Percentiles rank a stretch among this genome's conserved stretches.
Conservation (phyloP, 1,140 invertebrate genomes). For the Caligus rogercresseyi region DNA sequence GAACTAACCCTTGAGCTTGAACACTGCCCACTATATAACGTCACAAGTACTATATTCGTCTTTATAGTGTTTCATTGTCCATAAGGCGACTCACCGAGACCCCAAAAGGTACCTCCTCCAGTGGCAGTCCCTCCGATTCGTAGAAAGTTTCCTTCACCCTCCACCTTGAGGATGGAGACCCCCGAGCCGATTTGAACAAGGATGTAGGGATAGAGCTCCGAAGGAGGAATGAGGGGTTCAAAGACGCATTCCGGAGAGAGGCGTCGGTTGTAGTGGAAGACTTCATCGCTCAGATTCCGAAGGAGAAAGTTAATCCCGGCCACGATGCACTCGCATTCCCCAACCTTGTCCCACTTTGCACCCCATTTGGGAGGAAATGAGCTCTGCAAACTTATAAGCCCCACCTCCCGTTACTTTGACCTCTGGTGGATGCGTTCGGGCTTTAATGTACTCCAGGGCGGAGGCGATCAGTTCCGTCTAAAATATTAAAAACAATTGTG, state of each 20-base stretch:
- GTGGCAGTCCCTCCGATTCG: slow-evolving; percentile 54
- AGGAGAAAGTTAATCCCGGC: slow-evolving; percentile 43
- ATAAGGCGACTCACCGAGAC: slow-evolving; percentile 47
- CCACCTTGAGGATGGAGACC: slow-evolving; percentile 52
- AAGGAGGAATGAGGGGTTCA: slow-evolving; percentile 38
- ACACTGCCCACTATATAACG: no score
- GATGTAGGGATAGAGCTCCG: slow-evolving; percentile 51
- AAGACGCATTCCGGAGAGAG: slow-evolving; percentile 48
- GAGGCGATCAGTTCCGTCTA: neutral
- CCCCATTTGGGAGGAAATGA: slow-evolving; percentile 45
- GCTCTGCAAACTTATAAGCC: slow-evolving; percentile 45
- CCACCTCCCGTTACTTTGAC: slow-evolving; percentile 56
- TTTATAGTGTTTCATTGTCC: no score
- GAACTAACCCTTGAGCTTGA: no score
- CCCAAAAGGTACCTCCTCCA: slow-evolving; percentile 59
- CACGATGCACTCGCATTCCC: slow-evolving; percentile 53
- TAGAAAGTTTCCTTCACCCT: slow-evolving; percentile 48
- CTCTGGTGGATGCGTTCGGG: slow-evolving; percentile 31
- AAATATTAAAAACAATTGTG: no score
- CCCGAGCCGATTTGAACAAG: slow-evolving; percentile 61
- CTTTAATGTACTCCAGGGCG: slow-evolving; percentile 48
- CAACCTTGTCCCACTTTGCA: slow-evolving; percentile 52
- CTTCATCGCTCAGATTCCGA: slow-evolving; percentile 53
- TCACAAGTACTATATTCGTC: no score
- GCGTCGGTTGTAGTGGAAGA: slow-evolving; percentile 47